Evolutionary conservation across 2,888 invertebrate genomes (phyloP), one percentile per base, ranked within the genome.

Genomic region (Sialis fuliginosa): DNA sequence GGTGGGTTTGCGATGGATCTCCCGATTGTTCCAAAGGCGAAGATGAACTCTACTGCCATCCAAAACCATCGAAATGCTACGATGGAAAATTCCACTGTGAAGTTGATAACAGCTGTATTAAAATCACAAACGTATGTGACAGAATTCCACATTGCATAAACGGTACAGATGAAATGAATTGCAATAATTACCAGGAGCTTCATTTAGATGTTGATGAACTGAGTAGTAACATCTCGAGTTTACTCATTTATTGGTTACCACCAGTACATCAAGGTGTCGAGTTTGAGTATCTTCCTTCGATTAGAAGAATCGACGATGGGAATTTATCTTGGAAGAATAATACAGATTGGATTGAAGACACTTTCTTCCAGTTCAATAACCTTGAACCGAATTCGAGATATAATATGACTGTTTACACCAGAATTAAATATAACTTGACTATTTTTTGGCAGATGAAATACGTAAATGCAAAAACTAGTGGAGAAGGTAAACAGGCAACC

Each of bases 391-490:
- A 67, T 56, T 85, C 85, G 0, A 67, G 69, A n/a, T 89, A 89
- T 59, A 85, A 85, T 53, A 70, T 87, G 49, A 87, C 86, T 0
- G 79, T 88, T 45, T 86, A 79, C 61, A 81, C 84, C 0, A 67
- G 74, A 47, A 67, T 71, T 51, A 72, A 73, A 52, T 72, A 71
- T 0, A 71, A 71, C 39, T 65, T 60, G 13, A 60, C 58, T 2
- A 72, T 72, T 0, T 80, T 76, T 50, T 72, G 79, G 1, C 81
- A 86, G 0, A 74, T 73, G 39, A 74, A 74, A 55, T 80, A 69
- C 56, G 65, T 73, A 5, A 67, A 71, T 43, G 71, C 75, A 0
- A 74, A 65, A n/a, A 87, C 87, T 0, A 69, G 69, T 0, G 81
- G 83, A 66, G 79, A 78, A 60, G 65, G 75, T 76, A 60, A 50